A percentile compares a stretch with the other conserved stretches of the same genome.
Evolutionary conservation across 1,140 invertebrate genomes (phyloP).

Genomic region (Paracyclopina nana): DNA sequence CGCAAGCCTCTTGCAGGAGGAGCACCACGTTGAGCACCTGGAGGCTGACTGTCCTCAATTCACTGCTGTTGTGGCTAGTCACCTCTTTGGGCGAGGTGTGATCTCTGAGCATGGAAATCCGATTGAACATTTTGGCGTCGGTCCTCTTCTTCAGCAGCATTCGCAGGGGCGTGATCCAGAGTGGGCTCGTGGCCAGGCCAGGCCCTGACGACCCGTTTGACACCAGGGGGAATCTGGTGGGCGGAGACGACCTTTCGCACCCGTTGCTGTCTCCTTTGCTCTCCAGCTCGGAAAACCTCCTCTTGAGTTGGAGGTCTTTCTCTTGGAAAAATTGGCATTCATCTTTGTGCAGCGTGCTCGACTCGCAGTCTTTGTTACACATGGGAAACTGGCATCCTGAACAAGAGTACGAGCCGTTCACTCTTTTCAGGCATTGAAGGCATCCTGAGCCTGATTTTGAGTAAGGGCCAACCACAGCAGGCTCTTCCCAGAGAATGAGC

Average conservation of each 20-base stretch:
- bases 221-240: too few relatives aligned
- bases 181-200: too few relatives aligned
- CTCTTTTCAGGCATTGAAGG: conserved; percentile 8
- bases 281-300: not conserved
- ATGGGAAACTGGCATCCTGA: conserved; percentile 3
- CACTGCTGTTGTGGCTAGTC: not conserved
- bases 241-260: not conserved
- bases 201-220: too few relatives aligned
- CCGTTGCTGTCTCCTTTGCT: not conserved
- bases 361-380: conserved; percentile 8
- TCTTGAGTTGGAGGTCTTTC: not conserved
- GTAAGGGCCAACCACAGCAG: conserved; percentile 14
- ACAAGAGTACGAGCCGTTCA: not conserved
- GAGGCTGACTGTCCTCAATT: not conserved
- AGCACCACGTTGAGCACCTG: conserved; percentile 3
- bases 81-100: not conserved
- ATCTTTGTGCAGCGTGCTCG: conserved; percentile 1
- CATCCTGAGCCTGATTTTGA: conserved; percentile 8
- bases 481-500: conserved; percentile 12
- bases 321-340: conserved; percentile 8
- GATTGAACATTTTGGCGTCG: conserved; percentile 7
- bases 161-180: conserved; percentile 8
- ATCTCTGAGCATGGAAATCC: conserved; percentile 12
- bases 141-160: conserved; percentile 13
- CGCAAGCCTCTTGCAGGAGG: not conserved